A percentile compares a stretch with the other conserved stretches of the same genome.
Evolutionary conservation across 2,888 invertebrate species (phyloP).

Genomic region (Podabrus alpinus): DNA sequence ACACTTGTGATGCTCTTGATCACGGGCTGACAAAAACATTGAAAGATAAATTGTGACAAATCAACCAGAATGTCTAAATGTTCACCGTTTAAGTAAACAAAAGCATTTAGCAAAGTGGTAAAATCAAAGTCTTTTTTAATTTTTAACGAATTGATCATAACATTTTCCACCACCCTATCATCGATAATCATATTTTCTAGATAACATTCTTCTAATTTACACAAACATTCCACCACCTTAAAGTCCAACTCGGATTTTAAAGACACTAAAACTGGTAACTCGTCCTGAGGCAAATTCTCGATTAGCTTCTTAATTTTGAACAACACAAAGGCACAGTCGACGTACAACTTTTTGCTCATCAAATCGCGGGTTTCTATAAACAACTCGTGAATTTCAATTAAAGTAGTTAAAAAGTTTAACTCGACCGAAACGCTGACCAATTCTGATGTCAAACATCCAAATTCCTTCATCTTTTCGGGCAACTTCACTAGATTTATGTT

Average conservation of each 20-base stretch:
- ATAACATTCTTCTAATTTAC: slow-evolving; percentile 59
- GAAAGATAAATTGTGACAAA: slow-evolving; percentile 64
- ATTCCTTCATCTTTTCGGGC: slow-evolving; percentile 63
- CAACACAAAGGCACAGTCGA: slow-evolving; percentile 60
- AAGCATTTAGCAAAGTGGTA: slow-evolving; percentile 54
- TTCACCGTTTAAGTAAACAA: slow-evolving; percentile 41
- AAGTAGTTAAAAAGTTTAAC: slow-evolving; percentile 56
- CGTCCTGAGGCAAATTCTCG: slow-evolving; percentile 57
- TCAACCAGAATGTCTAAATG: slow-evolving; percentile 59
- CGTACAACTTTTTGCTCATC: slow-evolving; percentile 46
- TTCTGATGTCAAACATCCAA: slow-evolving; percentile 60
- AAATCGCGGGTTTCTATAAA: slow-evolving; percentile 49
- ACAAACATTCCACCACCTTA: slow-evolving; percentile 56
- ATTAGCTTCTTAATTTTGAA: slow-evolving; percentile 56
- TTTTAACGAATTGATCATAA: slow-evolving; percentile 52
- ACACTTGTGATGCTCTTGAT: slow-evolving; percentile 59
- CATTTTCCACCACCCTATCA: slow-evolving; percentile 49
- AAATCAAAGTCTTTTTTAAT: slow-evolving; percentile 52
- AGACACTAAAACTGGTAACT: slow-evolving; percentile 58
- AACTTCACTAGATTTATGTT: slow-evolving; percentile 65
- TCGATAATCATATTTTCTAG: slow-evolving; percentile 57
- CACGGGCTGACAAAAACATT: slow-evolving; percentile 63
- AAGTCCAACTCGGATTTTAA: slow-evolving; percentile 57
- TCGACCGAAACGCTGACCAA: slow-evolving; percentile 63
- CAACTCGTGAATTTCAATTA: slow-evolving; percentile 53